Conservation (phyloP, 2,113 vertebrate species). For the Petromus typicus region DNA sequence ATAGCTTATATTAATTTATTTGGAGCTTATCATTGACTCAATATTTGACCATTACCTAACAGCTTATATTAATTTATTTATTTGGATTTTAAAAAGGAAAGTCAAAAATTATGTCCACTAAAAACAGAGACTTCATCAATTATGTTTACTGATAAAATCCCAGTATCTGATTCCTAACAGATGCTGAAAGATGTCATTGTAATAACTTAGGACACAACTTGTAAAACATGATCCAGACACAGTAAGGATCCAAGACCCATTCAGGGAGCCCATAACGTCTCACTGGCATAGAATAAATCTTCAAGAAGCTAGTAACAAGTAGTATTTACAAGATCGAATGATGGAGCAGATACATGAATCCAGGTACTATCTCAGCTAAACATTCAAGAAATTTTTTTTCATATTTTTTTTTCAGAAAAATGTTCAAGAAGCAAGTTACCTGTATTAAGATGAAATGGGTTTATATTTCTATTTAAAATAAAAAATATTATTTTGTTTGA, state of each 20-base stretch:
- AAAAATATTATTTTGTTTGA: conserved; percentile 45
- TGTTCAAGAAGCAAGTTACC: conserved; percentile 5
- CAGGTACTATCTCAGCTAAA: background rate
- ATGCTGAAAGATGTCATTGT: background rate
- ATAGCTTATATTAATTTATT: conserved; percentile 32
- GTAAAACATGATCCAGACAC: background rate
- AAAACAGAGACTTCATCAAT: background rate
- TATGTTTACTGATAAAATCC: background rate
- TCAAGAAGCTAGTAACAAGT: background rate
- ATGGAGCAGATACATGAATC: background rate
- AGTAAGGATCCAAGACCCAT: background rate
- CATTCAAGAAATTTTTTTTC: conserved; percentile 21
- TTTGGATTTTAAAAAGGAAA: background rate
- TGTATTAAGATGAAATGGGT: background rate
- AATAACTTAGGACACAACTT: background rate
- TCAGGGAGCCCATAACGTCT: background rate
- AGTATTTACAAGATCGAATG: background rate
- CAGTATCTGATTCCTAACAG: background rate
- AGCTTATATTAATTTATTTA: conserved; percentile 20
- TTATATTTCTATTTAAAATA: conserved; percentile 4
- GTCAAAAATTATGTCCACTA: background rate
- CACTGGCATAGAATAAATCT: background rate
- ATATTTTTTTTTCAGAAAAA: background rate
- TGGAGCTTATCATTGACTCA: background rate
- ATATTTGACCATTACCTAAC: background rate